These are phyloP conservation scores for Drosophila meridiana DNA, from an alignment of 2,888 invertebrate genomes.

Conservation along the genomic window DNA sequence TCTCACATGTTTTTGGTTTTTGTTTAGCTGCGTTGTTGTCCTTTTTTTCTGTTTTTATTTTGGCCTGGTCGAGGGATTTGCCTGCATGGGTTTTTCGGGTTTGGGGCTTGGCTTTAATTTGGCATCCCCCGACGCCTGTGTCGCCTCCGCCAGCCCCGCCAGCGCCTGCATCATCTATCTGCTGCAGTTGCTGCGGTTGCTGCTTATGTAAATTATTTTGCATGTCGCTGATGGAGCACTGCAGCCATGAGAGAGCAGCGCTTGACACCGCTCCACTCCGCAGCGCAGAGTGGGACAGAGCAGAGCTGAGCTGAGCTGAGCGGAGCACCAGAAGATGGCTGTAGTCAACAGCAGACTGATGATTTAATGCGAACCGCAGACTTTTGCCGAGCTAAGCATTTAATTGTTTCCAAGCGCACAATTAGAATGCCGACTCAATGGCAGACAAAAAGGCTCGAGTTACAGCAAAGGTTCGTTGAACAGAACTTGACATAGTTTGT, in stretches of 20 bases:
- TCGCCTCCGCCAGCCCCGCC: conserved; percentile 21
- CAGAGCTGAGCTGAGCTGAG: neutral
- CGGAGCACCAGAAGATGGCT: conserved; percentile 15
- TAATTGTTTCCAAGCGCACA: conserved; percentile 71
- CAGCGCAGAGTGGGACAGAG: neutral
- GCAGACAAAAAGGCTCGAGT: conserved; percentile 8
- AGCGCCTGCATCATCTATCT: conserved; percentile 9
- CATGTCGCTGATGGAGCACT: conserved; percentile 55
- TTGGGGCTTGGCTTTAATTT: conserved; percentile 72
- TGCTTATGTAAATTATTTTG: conserved; percentile 80
- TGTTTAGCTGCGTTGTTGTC: conserved; percentile 32
- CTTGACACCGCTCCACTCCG: conserved; percentile 23
- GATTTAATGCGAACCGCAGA: conserved; percentile 79
- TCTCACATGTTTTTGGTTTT: conserved; percentile 29
- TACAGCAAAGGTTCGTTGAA: neutral
- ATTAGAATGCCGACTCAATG: conserved; percentile 38
- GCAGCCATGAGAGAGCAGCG: conserved; percentile 30
- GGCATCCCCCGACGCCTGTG: conserved; percentile 63
- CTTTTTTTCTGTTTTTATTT: neutral
- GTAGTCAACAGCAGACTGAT: conserved; percentile 74
- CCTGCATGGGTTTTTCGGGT: conserved; percentile 68
- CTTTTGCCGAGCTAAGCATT: conserved; percentile 79
- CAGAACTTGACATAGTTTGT: conserved; percentile 13
- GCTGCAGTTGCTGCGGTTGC: conserved; percentile 75
- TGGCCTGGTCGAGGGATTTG: conserved; percentile 71